phyloP scores from a whole-genome alignment of 1,140 invertebrate genomes.

The Rhyacophila brunnea region DNA sequence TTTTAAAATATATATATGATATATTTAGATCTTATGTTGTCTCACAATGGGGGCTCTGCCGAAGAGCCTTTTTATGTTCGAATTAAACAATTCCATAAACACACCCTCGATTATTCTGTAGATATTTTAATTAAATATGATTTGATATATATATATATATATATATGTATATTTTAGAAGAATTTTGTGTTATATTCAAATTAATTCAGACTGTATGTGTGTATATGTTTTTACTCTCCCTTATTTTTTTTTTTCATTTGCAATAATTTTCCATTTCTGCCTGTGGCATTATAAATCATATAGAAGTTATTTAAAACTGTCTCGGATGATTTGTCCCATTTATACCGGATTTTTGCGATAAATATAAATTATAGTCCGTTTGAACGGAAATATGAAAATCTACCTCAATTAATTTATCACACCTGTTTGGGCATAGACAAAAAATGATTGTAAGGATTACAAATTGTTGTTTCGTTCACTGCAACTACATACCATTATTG shows the following conservation, averaged over 20 bases:
- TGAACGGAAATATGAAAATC: conserved; percentile 25
- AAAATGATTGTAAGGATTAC: conserved; percentile 19
- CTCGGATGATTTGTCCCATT: background rate
- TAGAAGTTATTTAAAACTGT: background rate
- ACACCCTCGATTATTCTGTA: conserved; percentile 16
- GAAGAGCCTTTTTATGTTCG: background rate
- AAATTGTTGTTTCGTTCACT: conserved; percentile 20
- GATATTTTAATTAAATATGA: conserved; percentile 18
- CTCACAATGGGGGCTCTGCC: conserved; percentile 9
- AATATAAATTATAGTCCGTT: conserved; percentile 15
- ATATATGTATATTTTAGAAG: conserved; percentile 11
- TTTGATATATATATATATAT: conserved; percentile 8
- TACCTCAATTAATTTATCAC: conserved; percentile 34
- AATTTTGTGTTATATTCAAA: conserved; percentile 3
- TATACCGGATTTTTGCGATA: no score
- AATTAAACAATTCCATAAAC: conserved; percentile 4
- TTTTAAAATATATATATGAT: conserved; percentile 21
- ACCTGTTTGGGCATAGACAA: conserved; percentile 22
- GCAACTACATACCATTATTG: conserved; percentile 14
- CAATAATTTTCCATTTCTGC: conserved; percentile 7
- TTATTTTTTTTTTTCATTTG: conserved; percentile 10
- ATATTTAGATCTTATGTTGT: conserved; percentile 17
- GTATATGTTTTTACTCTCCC: conserved; percentile 12
- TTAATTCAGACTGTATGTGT: background rate
- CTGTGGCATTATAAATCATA: background rate